These are phyloP conservation scores for Zophobas atratus DNA, from an alignment of 1,140 invertebrate genomes.

Conservation along the genomic window DNA sequence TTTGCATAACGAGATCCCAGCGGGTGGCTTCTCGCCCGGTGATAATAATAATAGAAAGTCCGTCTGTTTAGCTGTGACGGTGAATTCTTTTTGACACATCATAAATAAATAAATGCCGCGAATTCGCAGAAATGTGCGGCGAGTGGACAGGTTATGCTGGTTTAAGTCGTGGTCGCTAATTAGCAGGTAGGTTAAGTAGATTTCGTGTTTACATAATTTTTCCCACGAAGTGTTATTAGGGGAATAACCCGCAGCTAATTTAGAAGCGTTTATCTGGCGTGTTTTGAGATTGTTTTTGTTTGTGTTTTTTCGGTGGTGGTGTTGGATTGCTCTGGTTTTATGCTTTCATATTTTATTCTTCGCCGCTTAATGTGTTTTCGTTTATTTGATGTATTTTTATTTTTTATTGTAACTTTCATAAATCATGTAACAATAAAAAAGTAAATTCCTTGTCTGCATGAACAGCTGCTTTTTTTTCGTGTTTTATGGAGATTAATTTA, in stretches of 20 bases:
- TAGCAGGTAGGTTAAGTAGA: neutral
- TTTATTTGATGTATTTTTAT: too few species aligned
- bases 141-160: neutral
- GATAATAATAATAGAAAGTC: conserved; percentile 34
- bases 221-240: conserved; percentile 19
- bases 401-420: too few species aligned
- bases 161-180: conserved; percentile 11
- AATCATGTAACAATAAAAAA: too few species aligned
- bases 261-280: neutral
- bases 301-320: neutral
- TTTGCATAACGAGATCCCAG: conserved; percentile 38
- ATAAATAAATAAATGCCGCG: conserved; percentile 17
- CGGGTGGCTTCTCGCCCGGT: conserved; percentile 2
- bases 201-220: conserved; percentile 9
- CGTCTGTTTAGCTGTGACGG: neutral
- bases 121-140: conserved; percentile 4
- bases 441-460: too few species aligned
- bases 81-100: neutral
- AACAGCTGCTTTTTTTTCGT: too few species aligned
- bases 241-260: conserved; percentile 23
- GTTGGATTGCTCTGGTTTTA: too few species aligned
- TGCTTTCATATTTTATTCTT: conserved; percentile 16
- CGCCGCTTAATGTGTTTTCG: neutral
- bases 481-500: too few species aligned
- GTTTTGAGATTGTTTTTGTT: neutral